Base-by-base conservation (phyloP, 1,140 invertebrate genomes). In the Cataglyphis hispanica region DNA sequence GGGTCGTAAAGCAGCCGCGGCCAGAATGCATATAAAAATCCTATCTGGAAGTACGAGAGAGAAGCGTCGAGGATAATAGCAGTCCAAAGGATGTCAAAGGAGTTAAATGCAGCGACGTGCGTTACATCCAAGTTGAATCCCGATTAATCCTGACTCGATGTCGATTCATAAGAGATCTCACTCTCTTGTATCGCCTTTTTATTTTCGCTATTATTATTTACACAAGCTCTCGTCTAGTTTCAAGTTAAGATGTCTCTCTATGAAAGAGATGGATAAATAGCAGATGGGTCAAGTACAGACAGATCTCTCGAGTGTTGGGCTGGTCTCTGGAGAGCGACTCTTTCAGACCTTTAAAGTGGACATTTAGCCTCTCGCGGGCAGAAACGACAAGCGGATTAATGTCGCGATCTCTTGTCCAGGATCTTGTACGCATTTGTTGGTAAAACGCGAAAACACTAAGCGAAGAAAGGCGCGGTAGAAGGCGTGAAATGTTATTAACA, bases 1-100 rank as follows among this genome's bases (percentile, higher is more conserved):
- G 84, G 63, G 84, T 90, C 80, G 84, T 77, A 46, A 67, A 85
- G 11, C 63, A 80, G 63, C 77, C 53, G 40, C 19, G 3, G 37
- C 25, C 25, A 56, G 27, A 86, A 72, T 64, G 67, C 37, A 81
- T 16, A 46, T 69, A 81, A 81, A 83, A 83, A 83, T 81, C 13
- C 53, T 16, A 13, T 25, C 4, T 34, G 50, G 34, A 58, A 60
- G 37, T 53, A 40, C 22, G 34, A 80, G 43, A 43, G 8, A 10
- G 25, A 69, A 19, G 40, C n/a, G 25, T 50, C 25, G 37, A 43
- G 40, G 34, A 72, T 40, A 40, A 72, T 34, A 66, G 56, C 37
- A 27, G n/a, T n/a, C 53, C 60, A 13, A 27, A 13, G 11, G 6
- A 37, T 13, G 40, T 8, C n/a, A 25, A n/a, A n/a, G n/a, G 46